phyloP scores from a whole-genome alignment of 2,797 vertebrate genomes.

The Heterohyrax brucei region DNA sequence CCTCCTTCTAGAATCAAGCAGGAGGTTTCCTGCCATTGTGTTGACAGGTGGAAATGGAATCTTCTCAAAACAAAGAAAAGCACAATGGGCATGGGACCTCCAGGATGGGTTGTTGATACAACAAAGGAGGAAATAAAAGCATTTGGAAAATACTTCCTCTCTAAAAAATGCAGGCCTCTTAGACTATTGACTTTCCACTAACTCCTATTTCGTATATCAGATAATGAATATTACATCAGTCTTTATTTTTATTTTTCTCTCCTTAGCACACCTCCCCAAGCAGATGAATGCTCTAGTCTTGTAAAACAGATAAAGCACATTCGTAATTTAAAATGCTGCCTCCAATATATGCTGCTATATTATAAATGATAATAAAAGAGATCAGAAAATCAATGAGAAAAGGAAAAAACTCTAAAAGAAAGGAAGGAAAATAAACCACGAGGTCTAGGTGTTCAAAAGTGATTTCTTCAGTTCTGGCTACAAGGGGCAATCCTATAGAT shows the following conservation, averaged over 20 bases:
- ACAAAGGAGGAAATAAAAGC: slow-evolving; percentile 62
- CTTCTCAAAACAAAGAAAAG: slow-evolving; percentile 46
- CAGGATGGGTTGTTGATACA: background rate
- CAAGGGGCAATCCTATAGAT: background rate
- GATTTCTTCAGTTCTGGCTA: background rate
- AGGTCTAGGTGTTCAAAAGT: background rate
- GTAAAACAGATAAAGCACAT: slow-evolving; percentile 77
- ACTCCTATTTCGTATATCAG: slow-evolving; percentile 79
- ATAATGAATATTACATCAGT: slow-evolving; percentile 77
- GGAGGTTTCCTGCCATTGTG: background rate
- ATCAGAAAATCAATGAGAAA: slow-evolving; percentile 61
- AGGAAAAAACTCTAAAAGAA: slow-evolving; percentile 13
- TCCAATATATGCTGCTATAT: slow-evolving; percentile 58
- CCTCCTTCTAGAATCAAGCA: slow-evolving; percentile 4
- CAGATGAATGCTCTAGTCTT: slow-evolving; percentile 68
- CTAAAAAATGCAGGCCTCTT: slow-evolving; percentile 57
- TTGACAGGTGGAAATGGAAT: background rate
- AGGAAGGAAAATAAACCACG: slow-evolving; percentile 44
- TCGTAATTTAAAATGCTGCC: slow-evolving; percentile 76
- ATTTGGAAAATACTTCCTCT: slow-evolving; percentile 51
- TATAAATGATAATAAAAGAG: slow-evolving; percentile 74
- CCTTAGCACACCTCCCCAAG: slow-evolving; percentile 55
- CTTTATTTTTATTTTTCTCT: slow-evolving; percentile 81
- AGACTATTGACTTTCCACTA: slow-evolving; percentile 68
- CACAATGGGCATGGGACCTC: background rate